Percentiles rank a stretch among this genome's conserved stretches.
These are phyloP conservation scores for Torymus auratus DNA, from an alignment of 2,888 invertebrate species.

Conservation along the genomic window DNA sequence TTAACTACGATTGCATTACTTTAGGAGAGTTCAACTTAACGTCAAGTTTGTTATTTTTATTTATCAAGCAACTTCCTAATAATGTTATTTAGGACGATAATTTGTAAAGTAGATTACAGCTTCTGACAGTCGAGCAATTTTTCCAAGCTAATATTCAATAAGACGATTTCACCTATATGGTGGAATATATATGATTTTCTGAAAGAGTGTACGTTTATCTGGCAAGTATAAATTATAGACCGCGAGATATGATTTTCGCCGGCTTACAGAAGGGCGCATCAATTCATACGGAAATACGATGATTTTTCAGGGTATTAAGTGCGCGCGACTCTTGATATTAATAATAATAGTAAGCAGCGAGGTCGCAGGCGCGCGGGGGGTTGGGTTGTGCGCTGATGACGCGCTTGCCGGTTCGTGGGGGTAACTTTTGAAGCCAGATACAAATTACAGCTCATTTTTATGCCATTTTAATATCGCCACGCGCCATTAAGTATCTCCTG, in stretches of 20 bases:
- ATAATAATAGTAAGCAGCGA: conserved; percentile 72
- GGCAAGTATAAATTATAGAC: conserved; percentile 49
- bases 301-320: conserved; percentile 73
- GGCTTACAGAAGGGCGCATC: conserved; percentile 54
- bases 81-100: not conserved
- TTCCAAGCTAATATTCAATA: conserved; percentile 19
- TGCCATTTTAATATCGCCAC: conserved; percentile 77
- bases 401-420: conserved; percentile 59
- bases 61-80: not conserved
- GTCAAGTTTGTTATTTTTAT: too few relatives aligned
- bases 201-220: conserved; percentile 37
- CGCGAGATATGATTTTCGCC: conserved; percentile 52
- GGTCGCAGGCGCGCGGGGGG: conserved; percentile 55
- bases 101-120: not conserved
- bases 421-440: conserved; percentile 73
- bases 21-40: too few relatives aligned
- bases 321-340: conserved; percentile 72
- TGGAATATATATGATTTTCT: conserved; percentile 31
- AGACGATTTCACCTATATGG: conserved; percentile 4
- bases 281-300: conserved; percentile 70
- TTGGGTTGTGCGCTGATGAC: conserved; percentile 62
- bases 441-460: conserved; percentile 77
- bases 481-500: conserved; percentile 75
- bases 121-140: conserved; percentile 1
- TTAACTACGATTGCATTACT: not conserved